Percentiles rank a stretch among this genome's conserved stretches.
phyloP scores from a whole-genome alignment of 2,113 vertebrate species.

The Nasalis larvatus region DNA sequence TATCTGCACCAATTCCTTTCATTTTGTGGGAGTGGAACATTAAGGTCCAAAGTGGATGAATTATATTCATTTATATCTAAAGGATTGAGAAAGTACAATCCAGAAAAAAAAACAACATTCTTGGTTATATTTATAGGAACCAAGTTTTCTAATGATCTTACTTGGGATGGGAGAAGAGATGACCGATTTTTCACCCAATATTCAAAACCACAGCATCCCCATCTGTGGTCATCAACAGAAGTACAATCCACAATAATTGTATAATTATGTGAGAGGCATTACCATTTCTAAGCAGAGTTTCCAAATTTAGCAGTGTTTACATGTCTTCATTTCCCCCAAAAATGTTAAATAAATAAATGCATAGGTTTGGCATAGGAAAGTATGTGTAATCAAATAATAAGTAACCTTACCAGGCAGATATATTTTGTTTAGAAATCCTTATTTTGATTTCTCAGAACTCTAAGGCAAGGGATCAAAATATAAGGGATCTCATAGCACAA shows the following conservation, averaged over 20 bases:
- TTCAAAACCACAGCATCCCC: neutral
- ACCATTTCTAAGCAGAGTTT: neutral
- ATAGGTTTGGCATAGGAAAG: neutral
- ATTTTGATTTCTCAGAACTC: slow-evolving; percentile 27
- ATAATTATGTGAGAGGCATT: neutral
- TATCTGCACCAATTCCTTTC: neutral
- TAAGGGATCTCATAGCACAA: neutral
- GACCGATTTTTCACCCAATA: neutral
- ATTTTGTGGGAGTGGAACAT: neutral
- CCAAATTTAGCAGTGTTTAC: neutral
- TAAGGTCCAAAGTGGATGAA: neutral
- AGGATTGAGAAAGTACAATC: neutral
- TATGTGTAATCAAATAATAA: neutral
- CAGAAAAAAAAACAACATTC: neutral
- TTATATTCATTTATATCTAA: neutral
- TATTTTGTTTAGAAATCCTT: neutral
- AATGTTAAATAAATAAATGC: neutral
- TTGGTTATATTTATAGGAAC: neutral
- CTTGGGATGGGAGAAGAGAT: neutral
- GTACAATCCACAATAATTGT: neutral
- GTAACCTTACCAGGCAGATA: neutral
- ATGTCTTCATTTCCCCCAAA: neutral
- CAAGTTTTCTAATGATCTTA: neutral
- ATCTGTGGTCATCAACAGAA: neutral
- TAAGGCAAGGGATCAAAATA: neutral